A percentile compares a stretch with the other conserved stretches of the same genome.
Evolutionary conservation across 2,888 invertebrate genomes (phyloP).

Genomic region (Tipula lateralis): DNA sequence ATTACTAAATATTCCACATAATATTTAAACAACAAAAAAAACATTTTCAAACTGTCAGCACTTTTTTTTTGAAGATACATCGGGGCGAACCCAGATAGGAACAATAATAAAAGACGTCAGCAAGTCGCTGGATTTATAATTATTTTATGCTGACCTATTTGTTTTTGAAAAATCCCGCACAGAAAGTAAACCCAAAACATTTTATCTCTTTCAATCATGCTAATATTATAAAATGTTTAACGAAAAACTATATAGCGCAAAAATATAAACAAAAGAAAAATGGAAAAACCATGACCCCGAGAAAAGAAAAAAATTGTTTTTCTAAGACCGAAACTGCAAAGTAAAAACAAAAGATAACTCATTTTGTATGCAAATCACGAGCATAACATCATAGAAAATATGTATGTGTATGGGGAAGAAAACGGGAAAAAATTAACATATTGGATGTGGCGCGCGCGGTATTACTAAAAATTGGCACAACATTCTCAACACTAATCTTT

Average conservation of each 20-base stretch:
- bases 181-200: neutral
- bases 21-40: neutral
- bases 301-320: neutral
- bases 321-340: neutral
- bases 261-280: neutral
- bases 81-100: neutral
- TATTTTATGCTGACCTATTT: neutral
- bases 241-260: neutral
- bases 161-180: neutral
- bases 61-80: neutral
- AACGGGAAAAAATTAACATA: neutral
- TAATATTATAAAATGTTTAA: neutral
- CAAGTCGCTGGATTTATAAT: neutral
- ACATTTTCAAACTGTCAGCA: neutral
- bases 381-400: neutral
- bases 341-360: neutral
- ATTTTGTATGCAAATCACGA: slow-evolving; percentile 7
- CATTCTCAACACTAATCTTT: neutral
- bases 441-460: neutral
- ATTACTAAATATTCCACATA: neutral
- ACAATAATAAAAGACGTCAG: neutral
- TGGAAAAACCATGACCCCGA: neutral
- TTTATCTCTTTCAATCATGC: neutral
- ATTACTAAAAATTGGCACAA: neutral
- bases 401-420: neutral